These are phyloP conservation scores for Prionace glauca DNA, from an alignment of 2,797 vertebrate species.

Conservation along the genomic window DNA sequence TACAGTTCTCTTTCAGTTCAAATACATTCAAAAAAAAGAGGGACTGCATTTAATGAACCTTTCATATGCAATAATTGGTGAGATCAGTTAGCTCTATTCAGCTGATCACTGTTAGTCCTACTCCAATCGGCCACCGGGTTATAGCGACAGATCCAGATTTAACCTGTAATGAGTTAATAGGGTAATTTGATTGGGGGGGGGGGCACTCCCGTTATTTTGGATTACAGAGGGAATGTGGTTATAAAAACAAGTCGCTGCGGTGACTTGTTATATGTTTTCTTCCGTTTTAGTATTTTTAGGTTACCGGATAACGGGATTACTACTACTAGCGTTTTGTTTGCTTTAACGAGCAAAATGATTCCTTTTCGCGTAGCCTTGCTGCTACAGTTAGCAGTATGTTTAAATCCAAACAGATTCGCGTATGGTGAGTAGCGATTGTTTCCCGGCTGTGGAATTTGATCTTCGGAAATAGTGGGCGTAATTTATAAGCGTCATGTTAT, in stretches of 20 bases:
- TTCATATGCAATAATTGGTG: background rate
- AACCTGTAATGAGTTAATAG: background rate
- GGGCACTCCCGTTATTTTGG: background rate
- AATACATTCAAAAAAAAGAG: background rate
- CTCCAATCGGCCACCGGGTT: background rate
- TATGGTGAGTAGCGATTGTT: background rate
- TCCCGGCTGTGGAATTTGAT: background rate
- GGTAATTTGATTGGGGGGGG: background rate
- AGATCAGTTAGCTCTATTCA: background rate
- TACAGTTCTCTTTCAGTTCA: background rate
- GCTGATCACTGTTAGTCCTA: background rate
- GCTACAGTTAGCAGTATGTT: background rate
- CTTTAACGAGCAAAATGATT: background rate
- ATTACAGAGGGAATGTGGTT: background rate
- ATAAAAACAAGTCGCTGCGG: background rate
- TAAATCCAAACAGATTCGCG: background rate
- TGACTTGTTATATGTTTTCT: background rate
- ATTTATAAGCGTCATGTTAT: background rate
- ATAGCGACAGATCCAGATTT: background rate
- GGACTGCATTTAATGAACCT: background rate
- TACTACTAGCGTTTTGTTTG: background rate
- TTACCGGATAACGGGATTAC: background rate
- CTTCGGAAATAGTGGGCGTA: background rate
- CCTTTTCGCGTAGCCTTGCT: background rate
- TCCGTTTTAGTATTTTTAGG: background rate